Evolutionary conservation across 1,140 invertebrate species (phyloP).

Genomic region (Drosophila cardini): DNA sequence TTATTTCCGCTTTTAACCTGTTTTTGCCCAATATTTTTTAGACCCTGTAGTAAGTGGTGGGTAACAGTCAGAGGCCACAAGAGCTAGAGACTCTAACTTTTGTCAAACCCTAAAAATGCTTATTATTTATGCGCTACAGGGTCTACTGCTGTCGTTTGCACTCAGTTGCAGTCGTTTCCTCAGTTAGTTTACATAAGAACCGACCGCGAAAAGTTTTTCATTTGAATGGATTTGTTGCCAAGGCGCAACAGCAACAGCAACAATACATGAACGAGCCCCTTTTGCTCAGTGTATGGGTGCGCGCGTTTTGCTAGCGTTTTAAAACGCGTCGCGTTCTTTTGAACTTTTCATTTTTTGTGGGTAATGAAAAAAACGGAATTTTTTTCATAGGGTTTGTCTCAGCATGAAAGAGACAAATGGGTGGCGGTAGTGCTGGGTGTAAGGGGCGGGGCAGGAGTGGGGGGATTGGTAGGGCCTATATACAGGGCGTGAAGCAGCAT

Average conservation of each 20-base stretch:
- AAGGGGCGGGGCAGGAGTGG: background rate
- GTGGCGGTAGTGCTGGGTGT: too few species aligned
- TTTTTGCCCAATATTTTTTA: too few species aligned
- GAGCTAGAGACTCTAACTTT: too few species aligned
- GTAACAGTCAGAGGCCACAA: too few species aligned
- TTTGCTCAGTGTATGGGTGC: slow-evolving; percentile 42
- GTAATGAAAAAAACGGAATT: slow-evolving; percentile 8
- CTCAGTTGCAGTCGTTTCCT: background rate
- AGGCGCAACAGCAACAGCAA: slow-evolving; percentile 9
- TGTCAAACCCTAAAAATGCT: too few species aligned
- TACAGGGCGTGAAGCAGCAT: slow-evolving; percentile 8
- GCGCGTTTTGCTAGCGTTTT: slow-evolving; percentile 50
- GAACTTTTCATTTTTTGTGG: slow-evolving; percentile 49
- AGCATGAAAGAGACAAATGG: background rate
- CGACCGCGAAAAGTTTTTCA: background rate
- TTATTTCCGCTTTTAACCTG: background rate
- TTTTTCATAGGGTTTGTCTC: slow-evolving; percentile 2
- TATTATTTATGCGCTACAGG: too few species aligned
- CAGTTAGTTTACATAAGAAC: slow-evolving; percentile 58
- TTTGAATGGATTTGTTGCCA: slow-evolving; percentile 23
- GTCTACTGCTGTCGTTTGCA: too few species aligned
- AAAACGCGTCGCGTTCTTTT: slow-evolving; percentile 50
- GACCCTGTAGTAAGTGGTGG: too few species aligned
- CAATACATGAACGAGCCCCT: slow-evolving; percentile 66
- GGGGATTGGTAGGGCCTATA: slow-evolving; percentile 2